These are phyloP conservation scores for Halesus radiatus DNA, from an alignment of 1,140 invertebrate species.

Conservation along the genomic window DNA sequence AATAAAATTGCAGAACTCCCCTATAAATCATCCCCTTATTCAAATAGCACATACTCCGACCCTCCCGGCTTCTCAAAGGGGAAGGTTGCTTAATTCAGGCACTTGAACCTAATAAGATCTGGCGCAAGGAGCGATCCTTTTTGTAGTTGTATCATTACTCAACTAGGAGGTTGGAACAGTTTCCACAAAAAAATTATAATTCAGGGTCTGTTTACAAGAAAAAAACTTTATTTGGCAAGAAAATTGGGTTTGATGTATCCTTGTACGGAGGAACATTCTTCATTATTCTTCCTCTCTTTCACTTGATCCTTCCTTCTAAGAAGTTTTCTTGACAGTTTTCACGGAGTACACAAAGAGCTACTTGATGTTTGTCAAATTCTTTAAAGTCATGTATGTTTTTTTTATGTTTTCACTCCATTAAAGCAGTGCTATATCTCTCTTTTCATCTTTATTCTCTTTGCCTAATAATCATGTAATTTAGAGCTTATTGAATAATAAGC, in stretches of 20 bases:
- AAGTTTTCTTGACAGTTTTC: slow-evolving; percentile 9
- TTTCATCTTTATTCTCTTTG: too few species aligned
- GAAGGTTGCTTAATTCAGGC: slow-evolving; percentile 39
- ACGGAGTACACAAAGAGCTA: not conserved
- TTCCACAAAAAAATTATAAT: slow-evolving; percentile 30
- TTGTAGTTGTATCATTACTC: slow-evolving; percentile 38
- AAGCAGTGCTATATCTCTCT: too few species aligned
- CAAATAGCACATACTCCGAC: slow-evolving; percentile 29
- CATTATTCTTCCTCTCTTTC: slow-evolving; percentile 27
- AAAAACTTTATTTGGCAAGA: slow-evolving; percentile 16
- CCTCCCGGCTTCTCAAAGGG: slow-evolving; percentile 3
- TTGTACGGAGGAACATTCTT: slow-evolving; percentile 19
- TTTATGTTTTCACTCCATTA: too few species aligned
- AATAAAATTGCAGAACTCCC: slow-evolving; percentile 45
- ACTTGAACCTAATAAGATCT: slow-evolving; percentile 43
- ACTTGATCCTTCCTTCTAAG: slow-evolving; percentile 5
- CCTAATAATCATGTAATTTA: too few species aligned
- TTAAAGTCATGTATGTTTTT: not conserved
- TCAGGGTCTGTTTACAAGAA: slow-evolving; percentile 25
- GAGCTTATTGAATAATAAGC: too few species aligned
- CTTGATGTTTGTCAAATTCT: not conserved
- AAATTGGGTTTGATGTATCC: slow-evolving; percentile 25
- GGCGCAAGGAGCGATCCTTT: slow-evolving; percentile 18
- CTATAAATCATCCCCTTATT: slow-evolving; percentile 48
- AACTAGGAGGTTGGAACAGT: slow-evolving; percentile 8